Evolutionary conservation across 2,888 invertebrate species (phyloP).

Genomic region (Heliconius ismenius): DNA sequence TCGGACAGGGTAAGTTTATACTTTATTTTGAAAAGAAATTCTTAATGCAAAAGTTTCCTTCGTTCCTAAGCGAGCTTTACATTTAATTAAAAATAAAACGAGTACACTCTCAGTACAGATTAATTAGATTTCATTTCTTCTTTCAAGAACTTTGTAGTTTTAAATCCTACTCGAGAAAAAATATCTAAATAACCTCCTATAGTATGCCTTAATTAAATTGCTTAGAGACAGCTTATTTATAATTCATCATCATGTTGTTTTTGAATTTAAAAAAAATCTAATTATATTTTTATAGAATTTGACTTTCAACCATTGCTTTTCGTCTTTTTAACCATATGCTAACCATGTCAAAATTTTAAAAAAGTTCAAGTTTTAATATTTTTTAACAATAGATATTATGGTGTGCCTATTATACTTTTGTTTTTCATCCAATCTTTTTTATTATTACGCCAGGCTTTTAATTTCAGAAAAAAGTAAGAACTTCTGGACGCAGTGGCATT

Average conservation of each 20-base stretch:
- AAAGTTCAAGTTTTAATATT: background rate
- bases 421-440: conserved; percentile 13
- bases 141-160: conserved; percentile 16
- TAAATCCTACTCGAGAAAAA: background rate
- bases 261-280: background rate
- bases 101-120: conserved; percentile 14
- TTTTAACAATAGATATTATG: background rate
- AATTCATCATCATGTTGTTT: background rate
- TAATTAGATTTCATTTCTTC: conserved; percentile 11
- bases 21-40: conserved; percentile 2
- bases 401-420: background rate
- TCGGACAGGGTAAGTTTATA: conserved; percentile 90
- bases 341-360: background rate
- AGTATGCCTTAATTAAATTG: background rate
- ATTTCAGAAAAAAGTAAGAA: conserved; percentile 30
- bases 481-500: conserved; percentile 29
- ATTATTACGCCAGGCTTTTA: conserved; percentile 30
- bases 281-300: background rate
- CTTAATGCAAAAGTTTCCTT: conserved; percentile 4
- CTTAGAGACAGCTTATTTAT: too few relatives aligned
- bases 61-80: background rate
- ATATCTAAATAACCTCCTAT: background rate
- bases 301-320: background rate
- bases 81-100: conserved; percentile 18
- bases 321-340: background rate